Percentiles rank a stretch among this genome's conserved stretches.
phyloP scores from a whole-genome alignment of 2,113 vertebrate species.

The Colistium nudipinnis region DNA sequence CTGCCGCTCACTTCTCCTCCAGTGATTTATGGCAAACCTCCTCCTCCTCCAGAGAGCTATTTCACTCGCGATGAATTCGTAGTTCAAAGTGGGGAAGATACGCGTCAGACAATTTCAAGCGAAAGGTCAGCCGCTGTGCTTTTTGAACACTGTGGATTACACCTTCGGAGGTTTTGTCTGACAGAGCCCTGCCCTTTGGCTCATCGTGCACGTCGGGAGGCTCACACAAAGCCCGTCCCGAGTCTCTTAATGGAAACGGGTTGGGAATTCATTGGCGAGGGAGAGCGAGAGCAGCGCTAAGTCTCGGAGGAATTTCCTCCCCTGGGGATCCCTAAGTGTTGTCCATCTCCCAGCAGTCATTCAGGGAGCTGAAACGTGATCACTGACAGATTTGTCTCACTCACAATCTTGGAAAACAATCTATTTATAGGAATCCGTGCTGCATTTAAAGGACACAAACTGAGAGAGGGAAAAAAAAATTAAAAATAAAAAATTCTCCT shows the following conservation, averaged over 20 bases:
- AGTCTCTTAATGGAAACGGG: slow-evolving; percentile 64
- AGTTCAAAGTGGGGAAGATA: not conserved
- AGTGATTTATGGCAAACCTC: slow-evolving; percentile 58
- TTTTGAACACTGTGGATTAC: slow-evolving; percentile 71
- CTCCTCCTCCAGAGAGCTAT: not conserved
- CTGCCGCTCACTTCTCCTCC: slow-evolving; percentile 64
- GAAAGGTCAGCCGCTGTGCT: slow-evolving; percentile 56
- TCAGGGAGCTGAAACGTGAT: slow-evolving; percentile 71
- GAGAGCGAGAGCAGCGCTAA: slow-evolving; percentile 76
- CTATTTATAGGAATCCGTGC: slow-evolving; percentile 14
- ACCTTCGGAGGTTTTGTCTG: slow-evolving; percentile 66
- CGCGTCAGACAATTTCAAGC: slow-evolving; percentile 22
- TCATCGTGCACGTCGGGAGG: slow-evolving; percentile 31
- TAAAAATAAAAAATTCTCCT: not conserved
- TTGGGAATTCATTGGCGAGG: slow-evolving; percentile 62
- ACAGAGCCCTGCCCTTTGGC: slow-evolving; percentile 65
- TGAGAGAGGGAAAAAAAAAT: too few relatives aligned
- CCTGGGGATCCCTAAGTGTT: slow-evolving; percentile 79
- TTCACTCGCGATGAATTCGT: not conserved
- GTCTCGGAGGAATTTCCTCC: slow-evolving; percentile 81
- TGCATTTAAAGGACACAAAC: not conserved
- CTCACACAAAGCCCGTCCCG: slow-evolving; percentile 34
- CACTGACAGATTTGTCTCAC: slow-evolving; percentile 59
- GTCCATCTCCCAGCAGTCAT: slow-evolving; percentile 68
- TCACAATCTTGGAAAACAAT: slow-evolving; percentile 22